These are phyloP conservation scores for Griposia aprilina DNA, from an alignment of 2,888 invertebrate species.

Conservation along the genomic window DNA sequence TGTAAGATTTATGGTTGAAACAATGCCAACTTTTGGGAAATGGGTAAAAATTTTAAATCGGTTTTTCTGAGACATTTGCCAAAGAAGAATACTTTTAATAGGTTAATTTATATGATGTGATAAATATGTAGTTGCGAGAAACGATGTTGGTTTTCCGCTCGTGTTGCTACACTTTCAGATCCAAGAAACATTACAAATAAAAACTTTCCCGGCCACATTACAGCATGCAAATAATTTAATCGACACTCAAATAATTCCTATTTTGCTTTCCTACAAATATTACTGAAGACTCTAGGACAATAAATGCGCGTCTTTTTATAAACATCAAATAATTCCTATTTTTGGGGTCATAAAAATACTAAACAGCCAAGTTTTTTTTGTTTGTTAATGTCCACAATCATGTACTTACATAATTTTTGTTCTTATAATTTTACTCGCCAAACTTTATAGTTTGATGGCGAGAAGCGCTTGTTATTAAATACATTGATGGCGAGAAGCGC, in stretches of 20 bases:
- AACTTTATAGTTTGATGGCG: too few species aligned
- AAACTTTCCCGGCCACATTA: not conserved
- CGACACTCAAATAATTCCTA: not conserved
- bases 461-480: too few species aligned
- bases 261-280: not conserved
- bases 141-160: not conserved
- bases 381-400: too few species aligned
- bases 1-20: not conserved
- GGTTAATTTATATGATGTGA: too few species aligned
- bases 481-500: too few species aligned
- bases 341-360: not conserved
- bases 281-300: not conserved
- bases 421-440: too few species aligned
- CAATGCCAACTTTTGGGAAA: constrained; percentile 21
- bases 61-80: constrained; percentile 27
- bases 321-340: not conserved
- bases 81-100: too few species aligned
- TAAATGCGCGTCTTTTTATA: not conserved
- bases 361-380: not conserved
- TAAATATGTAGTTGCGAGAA: constrained; percentile 26
- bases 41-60: constrained; percentile 1
- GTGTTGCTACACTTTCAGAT: not conserved
- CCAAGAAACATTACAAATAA: constrained; percentile 1
- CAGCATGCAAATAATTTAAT: not conserved
- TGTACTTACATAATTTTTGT: too few species aligned